A percentile compares a stretch with the other conserved stretches of the same genome.
phyloP scores from a whole-genome alignment of 2,113 vertebrate species.

The Nycticorax nycticorax region DNA sequence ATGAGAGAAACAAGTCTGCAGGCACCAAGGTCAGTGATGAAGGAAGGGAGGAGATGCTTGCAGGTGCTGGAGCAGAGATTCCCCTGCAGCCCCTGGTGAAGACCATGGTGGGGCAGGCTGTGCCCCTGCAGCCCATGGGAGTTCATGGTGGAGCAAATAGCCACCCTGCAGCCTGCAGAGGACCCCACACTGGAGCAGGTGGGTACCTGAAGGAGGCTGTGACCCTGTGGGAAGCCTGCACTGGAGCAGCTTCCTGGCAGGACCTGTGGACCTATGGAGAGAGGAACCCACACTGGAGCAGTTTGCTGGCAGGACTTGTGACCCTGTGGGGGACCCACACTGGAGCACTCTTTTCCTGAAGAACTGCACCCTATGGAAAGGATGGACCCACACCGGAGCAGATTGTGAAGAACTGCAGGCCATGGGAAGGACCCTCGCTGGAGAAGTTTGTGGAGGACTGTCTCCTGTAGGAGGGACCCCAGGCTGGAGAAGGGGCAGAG shows the following conservation, averaged over 20 bases:
- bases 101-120: background rate
- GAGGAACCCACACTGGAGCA: background rate
- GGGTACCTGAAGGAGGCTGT: background rate
- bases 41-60: background rate
- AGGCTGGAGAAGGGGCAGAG: too few relatives aligned
- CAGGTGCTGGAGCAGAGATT: background rate
- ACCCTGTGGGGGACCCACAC: too few relatives aligned
- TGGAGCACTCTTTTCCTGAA: too few relatives aligned
- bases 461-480: too few relatives aligned
- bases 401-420: background rate
- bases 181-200: background rate
- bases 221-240: rapidly evolving
- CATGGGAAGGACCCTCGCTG: rapidly evolving
- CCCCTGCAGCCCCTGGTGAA: background rate
- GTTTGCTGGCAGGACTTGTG: too few relatives aligned
- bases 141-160: background rate
- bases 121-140: background rate
- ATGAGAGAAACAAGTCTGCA: background rate
- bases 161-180: background rate
- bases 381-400: background rate
- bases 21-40: too few relatives aligned
- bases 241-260: background rate
- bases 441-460: background rate
- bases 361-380: too few relatives aligned
- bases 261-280: background rate